Percentiles rank a stretch among this genome's conserved stretches.
phyloP scores from a whole-genome alignment of 2,113 vertebrate genomes.

The Taxidea taxus region DNA sequence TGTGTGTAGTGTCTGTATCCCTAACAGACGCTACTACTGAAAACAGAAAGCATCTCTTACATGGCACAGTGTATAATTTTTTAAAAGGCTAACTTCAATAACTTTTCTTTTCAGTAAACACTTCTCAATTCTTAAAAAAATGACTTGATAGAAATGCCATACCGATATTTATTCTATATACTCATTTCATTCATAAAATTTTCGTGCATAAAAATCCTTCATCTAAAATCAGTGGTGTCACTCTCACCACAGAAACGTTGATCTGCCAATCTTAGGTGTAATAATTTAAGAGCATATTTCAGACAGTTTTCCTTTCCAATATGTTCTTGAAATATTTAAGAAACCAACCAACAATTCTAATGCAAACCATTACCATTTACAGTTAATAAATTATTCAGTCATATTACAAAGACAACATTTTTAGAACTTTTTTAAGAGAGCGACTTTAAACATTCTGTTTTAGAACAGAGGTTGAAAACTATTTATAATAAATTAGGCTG shows the following conservation, averaged over 20 bases:
- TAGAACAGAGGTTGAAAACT: background rate
- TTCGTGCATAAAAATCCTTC: slow-evolving; percentile 68
- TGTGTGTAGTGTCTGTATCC: background rate
- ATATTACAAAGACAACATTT: background rate
- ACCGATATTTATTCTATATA: slow-evolving; percentile 72
- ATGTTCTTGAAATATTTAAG: slow-evolving; percentile 74
- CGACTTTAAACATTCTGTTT: slow-evolving; percentile 20
- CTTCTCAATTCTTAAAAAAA: slow-evolving; percentile 58
- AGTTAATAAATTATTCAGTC: slow-evolving; percentile 50
- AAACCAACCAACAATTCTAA: slow-evolving; percentile 67
- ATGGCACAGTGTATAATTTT: background rate
- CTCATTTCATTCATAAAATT: slow-evolving; percentile 75
- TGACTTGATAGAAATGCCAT: slow-evolving; percentile 27
- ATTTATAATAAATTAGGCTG: slow-evolving; percentile 9
- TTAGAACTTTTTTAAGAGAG: background rate
- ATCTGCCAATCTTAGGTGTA: slow-evolving; percentile 75
- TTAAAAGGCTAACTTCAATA: slow-evolving; percentile 14
- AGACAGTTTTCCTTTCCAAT: slow-evolving; percentile 73
- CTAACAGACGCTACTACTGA: background rate
- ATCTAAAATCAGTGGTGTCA: slow-evolving; percentile 63
- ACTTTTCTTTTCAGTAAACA: slow-evolving; percentile 21
- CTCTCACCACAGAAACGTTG: slow-evolving; percentile 64
- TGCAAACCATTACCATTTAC: slow-evolving; percentile 70
- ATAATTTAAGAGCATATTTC: slow-evolving; percentile 77
- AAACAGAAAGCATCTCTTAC: background rate